These are phyloP conservation scores for Hoplostethus mediterraneus DNA, from an alignment of 2,797 vertebrate genomes.

Conservation along the genomic window DNA sequence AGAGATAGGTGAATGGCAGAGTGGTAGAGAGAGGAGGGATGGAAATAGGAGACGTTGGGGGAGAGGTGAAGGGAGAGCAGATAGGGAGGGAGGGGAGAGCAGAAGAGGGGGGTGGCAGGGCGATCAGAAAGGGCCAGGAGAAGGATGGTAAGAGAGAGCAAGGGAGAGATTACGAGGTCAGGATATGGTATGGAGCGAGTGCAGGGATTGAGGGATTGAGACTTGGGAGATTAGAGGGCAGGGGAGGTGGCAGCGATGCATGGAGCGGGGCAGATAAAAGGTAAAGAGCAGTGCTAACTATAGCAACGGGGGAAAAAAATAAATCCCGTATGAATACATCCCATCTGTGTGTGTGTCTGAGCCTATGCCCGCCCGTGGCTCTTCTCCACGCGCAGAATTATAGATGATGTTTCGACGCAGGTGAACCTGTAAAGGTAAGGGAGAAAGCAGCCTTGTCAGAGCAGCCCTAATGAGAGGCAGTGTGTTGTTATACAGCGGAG, in stretches of 20 bases:
- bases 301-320: constrained; percentile 8
- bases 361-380: background rate
- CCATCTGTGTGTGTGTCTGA: constrained; percentile 19
- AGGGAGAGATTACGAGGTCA: background rate
- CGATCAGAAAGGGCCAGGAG: background rate
- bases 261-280: background rate
- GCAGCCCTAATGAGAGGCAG: constrained; percentile 40
- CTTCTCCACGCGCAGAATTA: background rate
- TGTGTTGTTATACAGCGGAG: constrained; percentile 32
- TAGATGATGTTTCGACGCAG: constrained; percentile 18
- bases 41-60: background rate
- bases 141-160: background rate
- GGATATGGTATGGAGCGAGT: background rate
- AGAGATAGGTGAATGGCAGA: background rate
- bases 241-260: background rate
- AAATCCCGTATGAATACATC: constrained; percentile 14
- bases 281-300: background rate
- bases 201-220: constrained; percentile 4
- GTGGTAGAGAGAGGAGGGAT: background rate
- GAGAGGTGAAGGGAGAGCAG: background rate
- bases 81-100: background rate
- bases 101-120: background rate
- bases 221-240: background rate
- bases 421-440: constrained; percentile 12
- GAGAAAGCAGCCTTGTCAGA: constrained; percentile 21